Evolutionary conservation across 2,888 invertebrate genomes (phyloP).

Genomic region (Philereme transversata): DNA sequence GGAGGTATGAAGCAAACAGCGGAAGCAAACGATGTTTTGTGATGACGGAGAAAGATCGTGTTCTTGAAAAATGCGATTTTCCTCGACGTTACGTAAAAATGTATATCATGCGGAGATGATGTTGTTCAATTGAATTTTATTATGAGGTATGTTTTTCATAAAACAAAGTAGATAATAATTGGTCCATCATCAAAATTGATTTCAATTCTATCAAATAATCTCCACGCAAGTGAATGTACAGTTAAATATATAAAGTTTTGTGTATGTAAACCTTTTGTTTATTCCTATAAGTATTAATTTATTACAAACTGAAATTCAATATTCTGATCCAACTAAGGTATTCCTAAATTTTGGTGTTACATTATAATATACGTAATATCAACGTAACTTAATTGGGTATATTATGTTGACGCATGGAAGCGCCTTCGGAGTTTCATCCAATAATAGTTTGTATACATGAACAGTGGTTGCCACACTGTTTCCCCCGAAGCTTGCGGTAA

Average conservation of each 20-base stretch:
- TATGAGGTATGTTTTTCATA: too few relatives aligned
- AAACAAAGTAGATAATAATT: too few relatives aligned
- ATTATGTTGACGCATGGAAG: constrained; percentile 32
- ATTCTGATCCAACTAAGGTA: too few relatives aligned
- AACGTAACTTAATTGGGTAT: constrained; percentile 28
- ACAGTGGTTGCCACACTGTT: constrained; percentile 53
- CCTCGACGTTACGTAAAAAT: constrained; percentile 9
- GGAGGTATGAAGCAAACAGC: constrained; percentile 47
- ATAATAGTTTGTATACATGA: constrained; percentile 45
- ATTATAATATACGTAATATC: not conserved
- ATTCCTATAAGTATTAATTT: too few relatives aligned
- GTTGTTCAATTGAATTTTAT: too few relatives aligned
- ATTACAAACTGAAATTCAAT: too few relatives aligned
- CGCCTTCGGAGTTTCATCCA: constrained; percentile 42
- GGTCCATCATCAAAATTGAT: too few relatives aligned
- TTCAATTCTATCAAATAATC: too few relatives aligned
- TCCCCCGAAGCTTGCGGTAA: constrained; percentile 55
- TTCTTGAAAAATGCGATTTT: constrained; percentile 28
- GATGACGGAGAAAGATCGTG: constrained; percentile 26
- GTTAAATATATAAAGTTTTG: too few relatives aligned
- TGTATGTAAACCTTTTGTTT: too few relatives aligned
- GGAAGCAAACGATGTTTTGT: constrained; percentile 38
- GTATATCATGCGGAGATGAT: constrained; percentile 11
- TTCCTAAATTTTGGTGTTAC: too few relatives aligned
- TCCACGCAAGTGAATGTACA: too few relatives aligned